Evolutionary conservation across 2,113 vertebrate genomes (phyloP).

Genomic region (Cardinalis cardinalis): DNA sequence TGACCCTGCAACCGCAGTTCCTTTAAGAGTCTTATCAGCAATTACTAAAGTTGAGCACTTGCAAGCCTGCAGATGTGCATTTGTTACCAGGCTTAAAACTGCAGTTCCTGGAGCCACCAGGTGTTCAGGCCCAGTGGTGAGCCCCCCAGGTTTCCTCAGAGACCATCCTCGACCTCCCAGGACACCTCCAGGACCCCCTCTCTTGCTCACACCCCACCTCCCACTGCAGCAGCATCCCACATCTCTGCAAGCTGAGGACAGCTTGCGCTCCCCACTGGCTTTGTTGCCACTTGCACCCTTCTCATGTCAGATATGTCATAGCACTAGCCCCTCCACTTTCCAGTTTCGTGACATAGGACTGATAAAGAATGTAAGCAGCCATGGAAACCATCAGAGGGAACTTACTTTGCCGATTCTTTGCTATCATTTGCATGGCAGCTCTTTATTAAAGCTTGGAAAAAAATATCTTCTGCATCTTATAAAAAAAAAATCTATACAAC

Average conservation of each 20-base stretch:
- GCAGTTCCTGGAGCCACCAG: neutral
- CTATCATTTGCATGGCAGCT: neutral
- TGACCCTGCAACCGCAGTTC: neutral
- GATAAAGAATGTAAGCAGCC: neutral
- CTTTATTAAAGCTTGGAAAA: neutral
- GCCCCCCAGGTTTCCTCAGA: accelerated
- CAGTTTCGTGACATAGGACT: neutral
- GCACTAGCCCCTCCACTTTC: neutral
- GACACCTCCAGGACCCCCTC: accelerated
- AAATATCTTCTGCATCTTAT: neutral
- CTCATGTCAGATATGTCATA: neutral
- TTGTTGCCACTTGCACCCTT: neutral
- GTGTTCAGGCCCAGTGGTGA: neutral
- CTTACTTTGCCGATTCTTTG: neutral
- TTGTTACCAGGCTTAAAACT: neutral
- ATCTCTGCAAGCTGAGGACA: accelerated
- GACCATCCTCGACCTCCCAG: neutral
- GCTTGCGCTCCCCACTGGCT: accelerated
- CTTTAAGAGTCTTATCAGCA: neutral
- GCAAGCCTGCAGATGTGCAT: neutral
- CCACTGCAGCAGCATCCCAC: neutral
- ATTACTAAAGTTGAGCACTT: neutral
- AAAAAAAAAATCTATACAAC: neutral
- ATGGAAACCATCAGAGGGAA: neutral
- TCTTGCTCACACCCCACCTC: accelerated